Evolutionary conservation across 2,113 vertebrate species (phyloP).

Genomic region (Cynocephalus volans): DNA sequence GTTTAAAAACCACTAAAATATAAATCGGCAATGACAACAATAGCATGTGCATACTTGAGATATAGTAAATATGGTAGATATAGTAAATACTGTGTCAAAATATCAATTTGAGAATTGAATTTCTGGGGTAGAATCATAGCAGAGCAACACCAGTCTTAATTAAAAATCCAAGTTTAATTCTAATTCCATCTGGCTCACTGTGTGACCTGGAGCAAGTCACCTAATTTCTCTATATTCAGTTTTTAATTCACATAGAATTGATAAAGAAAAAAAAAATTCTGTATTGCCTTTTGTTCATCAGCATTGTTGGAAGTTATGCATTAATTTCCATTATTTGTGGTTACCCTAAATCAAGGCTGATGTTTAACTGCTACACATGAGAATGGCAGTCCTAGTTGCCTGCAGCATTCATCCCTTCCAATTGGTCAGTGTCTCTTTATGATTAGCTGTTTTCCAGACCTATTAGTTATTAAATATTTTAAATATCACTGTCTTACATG

Average conservation of each 20-base stretch:
- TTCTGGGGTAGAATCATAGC: neutral
- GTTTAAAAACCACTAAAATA: constrained; percentile 19
- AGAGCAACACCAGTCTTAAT: neutral
- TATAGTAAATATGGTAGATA: constrained; percentile 3
- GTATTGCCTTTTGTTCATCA: neutral
- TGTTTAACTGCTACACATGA: neutral
- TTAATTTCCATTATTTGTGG: neutral
- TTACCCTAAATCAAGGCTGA: neutral
- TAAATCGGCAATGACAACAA: neutral
- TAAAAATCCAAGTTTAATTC: neutral
- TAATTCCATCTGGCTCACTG: neutral
- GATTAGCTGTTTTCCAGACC: neutral
- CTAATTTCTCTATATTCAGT: constrained; percentile 18
- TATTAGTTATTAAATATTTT: constrained; percentile 2
- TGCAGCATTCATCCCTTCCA: neutral
- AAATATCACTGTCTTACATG: neutral
- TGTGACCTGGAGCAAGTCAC: neutral
- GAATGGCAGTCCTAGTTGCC: neutral
- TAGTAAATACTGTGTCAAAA: neutral
- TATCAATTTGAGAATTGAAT: constrained; percentile 26
- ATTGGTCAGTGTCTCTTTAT: neutral
- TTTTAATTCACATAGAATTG: neutral
- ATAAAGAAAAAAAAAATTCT: neutral
- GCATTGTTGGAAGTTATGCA: neutral
- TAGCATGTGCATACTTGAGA: neutral